Conservation (phyloP, 2,888 invertebrate species). For the Gymnoscelis rufifasciata region DNA sequence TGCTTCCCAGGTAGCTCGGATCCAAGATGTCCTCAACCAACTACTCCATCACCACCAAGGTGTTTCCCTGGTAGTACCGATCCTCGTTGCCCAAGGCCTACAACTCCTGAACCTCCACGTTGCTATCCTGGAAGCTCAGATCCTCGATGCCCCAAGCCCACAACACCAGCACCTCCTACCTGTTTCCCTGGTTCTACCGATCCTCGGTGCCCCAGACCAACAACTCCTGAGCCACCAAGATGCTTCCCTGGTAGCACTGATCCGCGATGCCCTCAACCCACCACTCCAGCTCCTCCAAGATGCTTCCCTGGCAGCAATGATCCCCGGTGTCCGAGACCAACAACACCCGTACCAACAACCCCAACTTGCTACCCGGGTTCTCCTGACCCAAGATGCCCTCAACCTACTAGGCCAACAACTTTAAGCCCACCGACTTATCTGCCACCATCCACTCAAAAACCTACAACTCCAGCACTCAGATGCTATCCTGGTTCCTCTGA, state of each 20-base stretch:
- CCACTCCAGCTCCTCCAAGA: conserved; percentile 28
- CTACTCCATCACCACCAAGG: conserved; percentile 31
- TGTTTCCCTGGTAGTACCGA: conserved; percentile 35
- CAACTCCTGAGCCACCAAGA: conserved; percentile 29
- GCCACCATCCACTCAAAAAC: conserved; percentile 18
- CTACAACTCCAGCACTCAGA: conserved; percentile 37
- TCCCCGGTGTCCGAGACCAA: conserved; percentile 45
- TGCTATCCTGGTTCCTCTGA: conserved; percentile 38
- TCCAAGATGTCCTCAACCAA: conserved; percentile 41
- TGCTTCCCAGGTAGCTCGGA: conserved; percentile 38
- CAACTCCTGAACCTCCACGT: conserved; percentile 23
- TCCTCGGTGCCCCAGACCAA: conserved; percentile 34
- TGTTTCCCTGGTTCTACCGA: conserved; percentile 35
- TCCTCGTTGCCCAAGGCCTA: conserved; percentile 32
- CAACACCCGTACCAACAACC: conserved; percentile 36
- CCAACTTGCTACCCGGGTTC: conserved; percentile 37
- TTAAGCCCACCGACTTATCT: conserved; percentile 32
- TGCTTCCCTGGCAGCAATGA: conserved; percentile 39
- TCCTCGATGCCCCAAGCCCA: conserved; percentile 40
- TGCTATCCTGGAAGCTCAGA: conserved; percentile 38
- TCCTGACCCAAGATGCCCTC: conserved; percentile 40
- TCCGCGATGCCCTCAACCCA: conserved; percentile 36
- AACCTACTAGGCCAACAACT: conserved; percentile 33
- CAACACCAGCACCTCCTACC: conserved; percentile 31
- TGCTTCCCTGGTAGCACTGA: conserved; percentile 35